phyloP scores from a whole-genome alignment of 2,113 vertebrate genomes.

The Anas platyrhynchos region DNA sequence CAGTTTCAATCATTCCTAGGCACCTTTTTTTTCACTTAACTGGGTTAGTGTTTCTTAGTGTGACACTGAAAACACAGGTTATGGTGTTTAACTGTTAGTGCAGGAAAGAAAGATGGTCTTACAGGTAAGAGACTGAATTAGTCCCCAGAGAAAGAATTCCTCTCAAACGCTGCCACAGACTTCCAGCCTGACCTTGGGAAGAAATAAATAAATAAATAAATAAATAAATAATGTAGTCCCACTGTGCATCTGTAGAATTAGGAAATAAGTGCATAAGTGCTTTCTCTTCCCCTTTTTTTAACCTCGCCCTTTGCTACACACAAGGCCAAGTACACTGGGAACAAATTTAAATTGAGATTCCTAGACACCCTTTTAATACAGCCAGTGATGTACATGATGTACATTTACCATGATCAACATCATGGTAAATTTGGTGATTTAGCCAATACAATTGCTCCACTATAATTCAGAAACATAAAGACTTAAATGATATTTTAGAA shows the following conservation, averaged over 20 bases:
- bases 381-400: neutral
- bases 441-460: neutral
- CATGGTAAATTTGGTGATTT: conserved; percentile 17
- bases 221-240: neutral
- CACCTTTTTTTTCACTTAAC: neutral
- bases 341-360: neutral
- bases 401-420: neutral
- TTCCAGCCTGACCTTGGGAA: neutral
- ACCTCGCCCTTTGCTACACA: neutral
- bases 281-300: neutral
- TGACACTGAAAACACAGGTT: conserved; percentile 14
- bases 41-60: conserved; percentile 21
- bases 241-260: neutral
- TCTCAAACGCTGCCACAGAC: neutral
- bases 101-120: conserved; percentile 6
- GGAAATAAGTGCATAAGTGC: conserved; percentile 4
- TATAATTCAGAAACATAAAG: conserved; percentile 8
- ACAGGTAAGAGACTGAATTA: neutral
- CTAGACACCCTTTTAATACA: neutral
- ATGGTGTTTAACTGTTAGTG: neutral
- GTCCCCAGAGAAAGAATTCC: neutral
- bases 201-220: too few relatives aligned
- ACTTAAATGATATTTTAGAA: neutral
- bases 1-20: conserved; percentile 43
- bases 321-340: neutral